Evolutionary conservation across 2,113 vertebrate species (phyloP).

Genomic region (Xyrauchen texanus): DNA sequence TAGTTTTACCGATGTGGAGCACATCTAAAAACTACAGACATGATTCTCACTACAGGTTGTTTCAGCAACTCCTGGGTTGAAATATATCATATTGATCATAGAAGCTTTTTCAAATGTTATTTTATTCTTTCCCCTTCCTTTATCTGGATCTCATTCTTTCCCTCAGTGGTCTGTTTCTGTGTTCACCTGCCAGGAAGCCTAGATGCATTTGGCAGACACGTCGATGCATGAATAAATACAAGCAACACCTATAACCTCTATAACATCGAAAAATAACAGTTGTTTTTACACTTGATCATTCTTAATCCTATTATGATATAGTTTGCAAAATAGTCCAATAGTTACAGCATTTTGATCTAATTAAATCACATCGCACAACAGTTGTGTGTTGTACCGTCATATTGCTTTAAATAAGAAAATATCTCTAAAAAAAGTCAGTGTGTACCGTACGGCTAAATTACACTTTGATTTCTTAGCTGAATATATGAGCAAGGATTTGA

Average conservation of each 20-base stretch:
- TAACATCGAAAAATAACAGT: conserved; percentile 85
- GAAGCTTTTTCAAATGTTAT: conserved; percentile 71
- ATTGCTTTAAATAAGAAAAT: conserved; percentile 89
- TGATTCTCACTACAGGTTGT: conserved; percentile 94
- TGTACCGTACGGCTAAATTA: conserved; percentile 67
- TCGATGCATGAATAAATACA: conserved; percentile 88
- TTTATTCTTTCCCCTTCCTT: conserved; percentile 46
- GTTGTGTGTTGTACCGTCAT: conserved; percentile 80
- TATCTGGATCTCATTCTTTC: conserved; percentile 35
- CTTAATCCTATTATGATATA: conserved; percentile 81
- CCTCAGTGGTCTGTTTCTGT: conserved; percentile 46
- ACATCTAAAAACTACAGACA: conserved; percentile 98
- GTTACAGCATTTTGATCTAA: conserved; percentile 91
- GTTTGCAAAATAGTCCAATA: conserved; percentile 88
- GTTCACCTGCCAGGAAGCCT: conserved; percentile 84
- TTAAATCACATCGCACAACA: conserved; percentile 85
- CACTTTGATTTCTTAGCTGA: conserved; percentile 68
- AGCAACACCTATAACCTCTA: conserved; percentile 58
- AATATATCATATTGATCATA: conserved; percentile 36
- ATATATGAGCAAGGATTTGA: conserved; percentile 75
- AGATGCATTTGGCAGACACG: conserved; percentile 86
- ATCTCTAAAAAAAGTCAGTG: conserved; percentile 55
- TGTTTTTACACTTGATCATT: conserved; percentile 90
- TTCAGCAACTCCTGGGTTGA: conserved; percentile 85
- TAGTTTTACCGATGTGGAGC: conserved; percentile 99